Conservation (phyloP, 1,140 invertebrate genomes). For the Drosophila elegans region DNA sequence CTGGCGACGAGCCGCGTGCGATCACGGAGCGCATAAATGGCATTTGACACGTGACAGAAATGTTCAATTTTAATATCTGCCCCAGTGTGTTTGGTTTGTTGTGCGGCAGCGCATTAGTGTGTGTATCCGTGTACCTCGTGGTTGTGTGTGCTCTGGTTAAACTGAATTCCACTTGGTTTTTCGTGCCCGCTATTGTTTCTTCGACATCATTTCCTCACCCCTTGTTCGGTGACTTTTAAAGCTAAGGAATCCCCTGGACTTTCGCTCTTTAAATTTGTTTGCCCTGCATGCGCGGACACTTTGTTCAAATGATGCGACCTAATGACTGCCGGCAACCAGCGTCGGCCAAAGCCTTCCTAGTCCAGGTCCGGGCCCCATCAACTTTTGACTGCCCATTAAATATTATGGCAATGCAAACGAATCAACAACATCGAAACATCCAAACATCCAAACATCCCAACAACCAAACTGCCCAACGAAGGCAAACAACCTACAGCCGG, state of each 20-base stretch:
- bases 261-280: constrained; percentile 57
- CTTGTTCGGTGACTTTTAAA: constrained; percentile 31
- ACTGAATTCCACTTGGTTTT: constrained; percentile 75
- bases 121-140: not conserved
- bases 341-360: not conserved
- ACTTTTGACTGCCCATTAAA: constrained; percentile 65
- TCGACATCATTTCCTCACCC: constrained; percentile 21
- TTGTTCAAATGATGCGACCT: constrained; percentile 72
- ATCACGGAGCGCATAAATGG: constrained; percentile 81
- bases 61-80: constrained; percentile 78
- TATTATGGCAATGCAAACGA: constrained; percentile 74
- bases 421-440: constrained; percentile 37
- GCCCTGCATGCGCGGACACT: constrained; percentile 56
- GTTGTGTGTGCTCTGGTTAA: constrained; percentile 40
- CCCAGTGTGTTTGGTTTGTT: constrained; percentile 26
- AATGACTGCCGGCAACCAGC: constrained; percentile 52
- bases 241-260: not conserved
- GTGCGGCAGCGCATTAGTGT: not conserved
- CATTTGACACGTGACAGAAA: constrained; percentile 81
- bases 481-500: constrained; percentile 15
- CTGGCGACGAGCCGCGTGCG: constrained; percentile 51
- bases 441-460: not conserved
- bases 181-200: constrained; percentile 53
- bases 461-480: not conserved
- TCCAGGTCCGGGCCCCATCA: constrained; percentile 13